These are phyloP conservation scores for Cossypha caffra DNA, from an alignment of 2,797 vertebrate species.

Conservation along the genomic window DNA sequence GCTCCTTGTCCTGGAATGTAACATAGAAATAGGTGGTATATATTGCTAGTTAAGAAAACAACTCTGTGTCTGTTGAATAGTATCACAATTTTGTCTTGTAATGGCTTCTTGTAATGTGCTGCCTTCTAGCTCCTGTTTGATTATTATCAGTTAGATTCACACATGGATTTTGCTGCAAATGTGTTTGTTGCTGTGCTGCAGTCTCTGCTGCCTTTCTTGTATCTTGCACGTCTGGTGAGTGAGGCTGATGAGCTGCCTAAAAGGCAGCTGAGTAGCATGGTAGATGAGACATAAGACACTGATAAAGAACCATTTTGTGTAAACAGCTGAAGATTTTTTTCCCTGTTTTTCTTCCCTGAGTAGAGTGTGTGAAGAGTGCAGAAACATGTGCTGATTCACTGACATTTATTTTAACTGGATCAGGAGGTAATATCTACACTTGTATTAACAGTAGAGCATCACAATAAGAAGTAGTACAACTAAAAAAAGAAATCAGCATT, in stretches of 20 bases:
- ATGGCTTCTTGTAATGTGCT: background rate
- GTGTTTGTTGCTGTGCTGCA: background rate
- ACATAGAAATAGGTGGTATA: background rate
- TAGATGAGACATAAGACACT: background rate
- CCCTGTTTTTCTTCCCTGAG: background rate
- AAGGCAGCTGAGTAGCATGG: rapidly evolving
- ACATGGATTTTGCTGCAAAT: background rate
- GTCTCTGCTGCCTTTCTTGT: background rate
- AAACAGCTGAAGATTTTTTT: rapidly evolving
- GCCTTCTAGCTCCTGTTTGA: background rate
- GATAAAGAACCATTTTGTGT: background rate
- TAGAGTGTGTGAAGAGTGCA: background rate
- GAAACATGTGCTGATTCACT: background rate
- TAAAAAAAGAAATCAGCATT: background rate
- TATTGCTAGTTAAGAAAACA: background rate
- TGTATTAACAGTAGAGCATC: background rate
- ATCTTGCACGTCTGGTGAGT: rapidly evolving
- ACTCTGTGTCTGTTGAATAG: background rate
- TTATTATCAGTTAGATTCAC: background rate
- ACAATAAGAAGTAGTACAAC: background rate
- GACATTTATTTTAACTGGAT: background rate
- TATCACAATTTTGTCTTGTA: background rate
- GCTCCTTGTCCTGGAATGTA: background rate
- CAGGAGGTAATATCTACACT: background rate
- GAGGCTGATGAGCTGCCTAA: background rate